Evolutionary conservation across 2,888 invertebrate species (phyloP), one percentile per base, ranked within the genome.

Genomic region (Xanthorhoe spadicearia): DNA sequence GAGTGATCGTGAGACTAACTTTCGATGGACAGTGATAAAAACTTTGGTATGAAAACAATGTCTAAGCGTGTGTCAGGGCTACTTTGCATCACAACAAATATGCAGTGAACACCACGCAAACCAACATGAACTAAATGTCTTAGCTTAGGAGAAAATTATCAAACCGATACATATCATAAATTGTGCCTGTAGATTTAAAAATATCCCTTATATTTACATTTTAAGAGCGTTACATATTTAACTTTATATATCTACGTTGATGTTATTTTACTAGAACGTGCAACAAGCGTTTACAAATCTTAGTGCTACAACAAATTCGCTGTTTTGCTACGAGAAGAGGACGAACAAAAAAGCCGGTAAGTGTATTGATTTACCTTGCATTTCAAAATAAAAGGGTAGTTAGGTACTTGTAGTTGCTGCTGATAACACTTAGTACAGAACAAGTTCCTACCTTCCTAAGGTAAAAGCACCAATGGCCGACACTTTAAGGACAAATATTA

Each of bases 141-240:
- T 89, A 89, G 81, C 67, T 73, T 80, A 68, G 54, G 70, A 81
- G 83, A 79, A 76, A 70, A 74, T 77, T 82, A 85, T 83, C 77
- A 82, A 79, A 71, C 79, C 83, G 85, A 90, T 90, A 92, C 92
- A 92, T 92, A 92, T 92, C 92, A 92, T 85, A 77, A 32, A 82
- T 74, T 87, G 92, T 92, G 92, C 92, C 92, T 92, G 81, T 89
- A 91, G 78, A 78, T 72, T 70, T 59, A 79, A 84, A 83, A 83
- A 80, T 77, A 81, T 75, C 73, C 67, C 75, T 68, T 74, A 79
- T 81, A 83, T 80, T 79, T 82, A 81, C 79, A 80, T 77, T 74
- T 61, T 69, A 66, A 66, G 60, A 70, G 48, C 52, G 35, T 70
- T 70, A 70, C 72, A 72, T 71, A 23, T 67, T 64, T 46, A 63